Percentiles rank a stretch among this genome's conserved stretches.
These are phyloP conservation scores for Nesogale talazaci DNA, from an alignment of 2,113 vertebrate genomes.

Conservation along the genomic window DNA sequence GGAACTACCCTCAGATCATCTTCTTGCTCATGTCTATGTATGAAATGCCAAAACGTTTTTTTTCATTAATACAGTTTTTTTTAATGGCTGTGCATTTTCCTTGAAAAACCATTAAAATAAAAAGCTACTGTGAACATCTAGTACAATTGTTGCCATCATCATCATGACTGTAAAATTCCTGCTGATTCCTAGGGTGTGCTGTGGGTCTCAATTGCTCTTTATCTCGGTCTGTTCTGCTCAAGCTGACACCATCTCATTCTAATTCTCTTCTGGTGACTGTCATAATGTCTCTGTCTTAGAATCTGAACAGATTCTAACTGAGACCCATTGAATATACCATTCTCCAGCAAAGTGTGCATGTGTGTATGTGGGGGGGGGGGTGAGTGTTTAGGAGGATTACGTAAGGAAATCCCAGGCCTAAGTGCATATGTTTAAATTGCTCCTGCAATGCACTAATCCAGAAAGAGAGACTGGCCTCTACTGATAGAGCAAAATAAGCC, in stretches of 20 bases:
- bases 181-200: conserved; percentile 43
- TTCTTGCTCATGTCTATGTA: conserved; percentile 56
- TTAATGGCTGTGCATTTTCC: conserved; percentile 54
- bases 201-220: conserved; percentile 46
- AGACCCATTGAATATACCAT: conserved; percentile 24
- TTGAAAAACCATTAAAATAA: conserved; percentile 58
- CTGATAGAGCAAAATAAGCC: background rate
- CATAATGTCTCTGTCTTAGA: conserved; percentile 65
- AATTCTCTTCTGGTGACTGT: conserved; percentile 60
- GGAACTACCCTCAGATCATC: conserved; percentile 39
- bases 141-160: conserved; percentile 53
- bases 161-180: conserved; percentile 64
- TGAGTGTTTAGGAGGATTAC: background rate
- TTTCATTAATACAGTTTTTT: conserved; percentile 24
- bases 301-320: conserved; percentile 61
- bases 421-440: background rate
- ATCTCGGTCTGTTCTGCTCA: conserved; percentile 35
- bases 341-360: background rate
- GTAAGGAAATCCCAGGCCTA: background rate
- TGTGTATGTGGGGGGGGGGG: too few relatives aligned
- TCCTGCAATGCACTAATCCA: background rate
- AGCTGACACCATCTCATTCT: conserved; percentile 61
- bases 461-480: background rate
- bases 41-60: conserved; percentile 49
- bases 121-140: conserved; percentile 70